phyloP scores from a whole-genome alignment of 2,797 vertebrate species.

The Gadopsis marmoratus region DNA sequence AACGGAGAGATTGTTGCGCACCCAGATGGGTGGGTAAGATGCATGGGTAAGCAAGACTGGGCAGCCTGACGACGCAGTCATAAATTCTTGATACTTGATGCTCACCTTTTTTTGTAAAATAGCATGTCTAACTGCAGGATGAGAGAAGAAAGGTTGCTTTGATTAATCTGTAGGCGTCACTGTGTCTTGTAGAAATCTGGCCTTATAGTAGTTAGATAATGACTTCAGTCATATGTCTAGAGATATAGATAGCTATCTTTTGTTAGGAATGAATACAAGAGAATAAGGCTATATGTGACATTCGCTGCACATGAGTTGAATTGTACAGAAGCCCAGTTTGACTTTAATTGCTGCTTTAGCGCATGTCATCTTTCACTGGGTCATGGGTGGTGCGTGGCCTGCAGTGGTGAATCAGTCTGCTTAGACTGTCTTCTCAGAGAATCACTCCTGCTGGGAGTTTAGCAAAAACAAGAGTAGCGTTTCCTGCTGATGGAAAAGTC shows the following conservation, averaged over 20 bases:
- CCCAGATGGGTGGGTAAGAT: constrained; percentile 52
- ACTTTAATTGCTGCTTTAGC: constrained; percentile 18
- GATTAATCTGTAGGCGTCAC: constrained; percentile 6
- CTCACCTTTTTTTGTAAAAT: constrained; percentile 52
- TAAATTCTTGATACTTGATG: constrained; percentile 60
- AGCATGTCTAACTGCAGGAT: constrained; percentile 25
- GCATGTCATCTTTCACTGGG: constrained; percentile 23
- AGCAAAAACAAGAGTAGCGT: constrained; percentile 1
- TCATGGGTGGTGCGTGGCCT: constrained; percentile 41
- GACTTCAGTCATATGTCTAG: constrained; percentile 9
- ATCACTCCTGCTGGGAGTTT: not conserved
- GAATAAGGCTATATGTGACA: constrained; percentile 12
- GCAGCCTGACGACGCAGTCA: constrained; percentile 25
- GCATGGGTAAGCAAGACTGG: constrained; percentile 33
- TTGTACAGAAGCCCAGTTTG: constrained; percentile 5
- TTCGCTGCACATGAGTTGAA: constrained; percentile 22
- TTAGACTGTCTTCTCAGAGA: constrained; percentile 10
- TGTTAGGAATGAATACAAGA: constrained; percentile 12
- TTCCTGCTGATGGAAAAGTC: not conserved
- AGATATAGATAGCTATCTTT: not conserved
- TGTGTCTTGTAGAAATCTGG: constrained; percentile 7
- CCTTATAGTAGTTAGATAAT: constrained; percentile 21
- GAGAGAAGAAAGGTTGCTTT: constrained; percentile 18
- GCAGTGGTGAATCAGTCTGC: constrained; percentile 33
- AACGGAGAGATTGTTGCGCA: constrained; percentile 25